Percentiles rank a stretch among this genome's conserved stretches.
phyloP scores from a whole-genome alignment of 2,113 vertebrate species.

The Symphodus melops region DNA sequence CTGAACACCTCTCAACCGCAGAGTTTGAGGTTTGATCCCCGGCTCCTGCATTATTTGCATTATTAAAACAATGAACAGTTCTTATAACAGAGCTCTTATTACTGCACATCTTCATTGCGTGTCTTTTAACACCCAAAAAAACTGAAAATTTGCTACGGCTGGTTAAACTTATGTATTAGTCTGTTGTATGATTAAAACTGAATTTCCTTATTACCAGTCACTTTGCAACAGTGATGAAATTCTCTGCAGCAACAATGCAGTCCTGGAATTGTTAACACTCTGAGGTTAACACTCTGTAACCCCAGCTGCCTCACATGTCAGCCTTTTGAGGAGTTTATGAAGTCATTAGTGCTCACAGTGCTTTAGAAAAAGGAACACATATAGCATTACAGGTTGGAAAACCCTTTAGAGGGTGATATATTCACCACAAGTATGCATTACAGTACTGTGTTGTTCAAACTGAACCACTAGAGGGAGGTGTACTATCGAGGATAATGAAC shows the following conservation, averaged over 20 bases:
- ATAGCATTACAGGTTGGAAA: background rate
- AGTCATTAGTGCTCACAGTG: background rate
- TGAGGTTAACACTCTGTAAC: background rate
- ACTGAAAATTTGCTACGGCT: background rate
- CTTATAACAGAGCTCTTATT: no score
- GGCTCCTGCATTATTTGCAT: no score
- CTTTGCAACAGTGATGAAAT: background rate
- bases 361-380: background rate
- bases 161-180: background rate
- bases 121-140: no score
- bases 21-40: no score
- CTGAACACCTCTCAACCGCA: no score
- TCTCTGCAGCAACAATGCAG: background rate
- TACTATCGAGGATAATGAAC: conserved; percentile 8
- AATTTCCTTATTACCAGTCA: no score
- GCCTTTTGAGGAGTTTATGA: background rate
- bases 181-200: background rate
- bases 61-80: no score
- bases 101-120: no score
- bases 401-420: no score
- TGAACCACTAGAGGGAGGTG: conserved; percentile 65
- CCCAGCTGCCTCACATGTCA: background rate
- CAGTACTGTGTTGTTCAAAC: background rate
- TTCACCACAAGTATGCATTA: background rate
- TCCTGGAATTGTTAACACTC: no score